phyloP scores from a whole-genome alignment of 2,113 vertebrate species.

The Pantherophis guttatus region DNA sequence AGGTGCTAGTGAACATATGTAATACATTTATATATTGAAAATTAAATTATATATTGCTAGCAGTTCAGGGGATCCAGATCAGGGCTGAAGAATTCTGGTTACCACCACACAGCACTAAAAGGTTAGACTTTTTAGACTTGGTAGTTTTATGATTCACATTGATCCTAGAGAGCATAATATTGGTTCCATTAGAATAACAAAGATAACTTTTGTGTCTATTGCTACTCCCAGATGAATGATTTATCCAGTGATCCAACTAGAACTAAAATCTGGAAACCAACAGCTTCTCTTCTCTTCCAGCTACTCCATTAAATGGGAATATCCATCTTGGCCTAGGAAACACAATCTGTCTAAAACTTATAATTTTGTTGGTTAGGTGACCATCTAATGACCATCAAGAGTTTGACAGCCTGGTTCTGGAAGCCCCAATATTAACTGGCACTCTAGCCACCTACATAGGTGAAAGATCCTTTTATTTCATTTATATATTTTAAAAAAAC shows the following conservation, averaged over 20 bases:
- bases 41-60: neutral
- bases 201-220: neutral
- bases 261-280: neutral
- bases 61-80: neutral
- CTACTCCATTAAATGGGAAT: neutral
- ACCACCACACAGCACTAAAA: neutral
- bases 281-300: neutral
- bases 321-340: neutral
- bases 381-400: neutral
- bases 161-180: neutral
- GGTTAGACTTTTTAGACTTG: neutral
- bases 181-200: neutral
- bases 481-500: neutral
- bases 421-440: neutral
- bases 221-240: neutral
- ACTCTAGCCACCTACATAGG: neutral
- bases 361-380: neutral
- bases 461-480: neutral
- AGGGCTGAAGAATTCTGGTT: neutral
- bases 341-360: neutral
- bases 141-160: neutral
- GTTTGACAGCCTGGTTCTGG: neutral
- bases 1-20: neutral
- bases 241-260: neutral
- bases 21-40: neutral